Base-by-base conservation (phyloP, 2,113 vertebrate genomes). In the Cavia aperea region DNA sequence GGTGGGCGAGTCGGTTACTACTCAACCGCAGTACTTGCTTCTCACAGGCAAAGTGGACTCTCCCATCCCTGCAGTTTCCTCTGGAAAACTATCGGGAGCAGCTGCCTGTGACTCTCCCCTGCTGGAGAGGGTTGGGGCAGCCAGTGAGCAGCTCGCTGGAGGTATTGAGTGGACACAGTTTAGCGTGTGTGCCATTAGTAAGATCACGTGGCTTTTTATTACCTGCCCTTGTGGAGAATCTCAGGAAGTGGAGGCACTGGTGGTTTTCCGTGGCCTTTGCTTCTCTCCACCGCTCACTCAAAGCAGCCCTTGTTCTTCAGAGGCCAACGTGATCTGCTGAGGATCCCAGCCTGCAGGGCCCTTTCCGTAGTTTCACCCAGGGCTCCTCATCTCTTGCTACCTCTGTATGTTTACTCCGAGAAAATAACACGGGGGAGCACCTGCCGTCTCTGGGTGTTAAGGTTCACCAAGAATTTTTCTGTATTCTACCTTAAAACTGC, bases 91-190 rank as follows among this genome's bases (percentile, higher is more conserved):
- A 7, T 4, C 21, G 13, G 15, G 70, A 54, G 36, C 4, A 63
- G 4, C 46, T 29, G n/a, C 24, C 16, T 2, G 0, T 19, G 36
- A 11, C 8, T 24, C n/a, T 19, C 65, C n/a, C 15, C 31, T 51
- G 31, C 14, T 39, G 24, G 7, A 33, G 33, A 63, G 33, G 39
- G 10, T 5, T 23, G 6, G n/a, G 39, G 18, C 43, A 29, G 19
- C 24, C 62, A 26, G 5, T 1, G 39, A 70, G 10, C 18, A 6
- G 6, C 14, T 18, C 12, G 21, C 12, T 16, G 60, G 36, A 46
- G 1, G 46, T 29, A 26, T 26, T 4, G 26, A 36, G 4, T 54
- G 7, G 39, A 15, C 33, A 26, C 12, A 21, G 26, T 51, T 36
- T 62, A n/a, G 18, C 11, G 26, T 39, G 21, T 19, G 33, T 16